A percentile compares a stretch with the other conserved stretches of the same genome.
Evolutionary conservation across 2,888 invertebrate genomes (phyloP).

Genomic region (Apoda limacodes): DNA sequence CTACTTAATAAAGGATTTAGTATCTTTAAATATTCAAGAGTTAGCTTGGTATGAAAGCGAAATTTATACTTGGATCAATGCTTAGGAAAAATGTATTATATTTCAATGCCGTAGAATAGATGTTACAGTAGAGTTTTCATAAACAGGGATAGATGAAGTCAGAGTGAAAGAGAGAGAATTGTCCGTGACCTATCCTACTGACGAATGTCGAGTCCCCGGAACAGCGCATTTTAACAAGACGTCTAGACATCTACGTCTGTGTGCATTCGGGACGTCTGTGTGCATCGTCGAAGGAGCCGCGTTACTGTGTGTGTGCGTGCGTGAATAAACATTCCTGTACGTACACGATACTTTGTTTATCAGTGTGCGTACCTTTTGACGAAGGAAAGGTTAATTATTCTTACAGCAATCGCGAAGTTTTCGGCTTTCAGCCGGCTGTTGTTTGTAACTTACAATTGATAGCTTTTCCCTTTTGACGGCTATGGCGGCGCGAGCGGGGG

Average conservation of each 20-base stretch:
- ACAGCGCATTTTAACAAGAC: slow-evolving; percentile 60
- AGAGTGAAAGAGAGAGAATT: slow-evolving; percentile 36
- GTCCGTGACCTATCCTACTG: slow-evolving; percentile 71
- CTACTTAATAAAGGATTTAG: slow-evolving; percentile 22
- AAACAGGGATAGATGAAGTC: too few species aligned
- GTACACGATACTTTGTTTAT: slow-evolving; percentile 4
- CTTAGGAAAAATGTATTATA: too few species aligned
- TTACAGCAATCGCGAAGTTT: slow-evolving; percentile 21
- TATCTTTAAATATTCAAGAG: slow-evolving; percentile 25
- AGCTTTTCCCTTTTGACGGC: too few species aligned
- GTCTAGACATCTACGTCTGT: slow-evolving; percentile 53
- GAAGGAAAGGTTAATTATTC: slow-evolving; percentile 22
- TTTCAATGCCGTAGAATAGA: too few species aligned
- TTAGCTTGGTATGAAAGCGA: slow-evolving; percentile 63
- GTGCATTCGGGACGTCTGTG: slow-evolving; percentile 30
- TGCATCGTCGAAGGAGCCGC: slow-evolving; percentile 11
- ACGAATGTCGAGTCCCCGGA: slow-evolving; percentile 67
- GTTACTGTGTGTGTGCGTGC: slow-evolving; percentile 22
- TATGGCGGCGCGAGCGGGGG: too few species aligned
- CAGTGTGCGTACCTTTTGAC: slow-evolving; percentile 17
- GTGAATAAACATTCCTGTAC: slow-evolving; percentile 13
- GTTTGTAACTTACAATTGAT: too few species aligned
- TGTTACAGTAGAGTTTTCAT: too few species aligned
- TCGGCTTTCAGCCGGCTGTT: slow-evolving; percentile 19
- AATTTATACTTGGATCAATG: too few species aligned